phyloP scores from a whole-genome alignment of 1,140 invertebrate species.

The Phymorhynchus buccinoides region DNA sequence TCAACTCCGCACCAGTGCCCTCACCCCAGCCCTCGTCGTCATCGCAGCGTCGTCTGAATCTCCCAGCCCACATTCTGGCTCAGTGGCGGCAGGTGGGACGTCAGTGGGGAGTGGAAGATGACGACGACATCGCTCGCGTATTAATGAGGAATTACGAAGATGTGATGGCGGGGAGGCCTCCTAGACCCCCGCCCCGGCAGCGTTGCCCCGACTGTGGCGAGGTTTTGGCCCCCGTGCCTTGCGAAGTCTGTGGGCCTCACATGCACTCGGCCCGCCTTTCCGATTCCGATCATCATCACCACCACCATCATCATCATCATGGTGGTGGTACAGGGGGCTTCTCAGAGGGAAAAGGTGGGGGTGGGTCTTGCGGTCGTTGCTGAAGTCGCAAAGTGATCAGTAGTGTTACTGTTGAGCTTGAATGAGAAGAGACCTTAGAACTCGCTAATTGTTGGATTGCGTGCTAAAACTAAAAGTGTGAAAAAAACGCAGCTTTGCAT shows the following conservation, averaged over 20 bases:
- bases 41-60: neutral
- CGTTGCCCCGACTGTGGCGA: slow-evolving; percentile 23
- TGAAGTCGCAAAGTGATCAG: no score
- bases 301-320: neutral
- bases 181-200: neutral
- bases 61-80: neutral
- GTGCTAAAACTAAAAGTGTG: no score
- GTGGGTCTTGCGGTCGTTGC: neutral
- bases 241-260: slow-evolving; percentile 7
- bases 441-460: no score
- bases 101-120: slow-evolving; percentile 21
- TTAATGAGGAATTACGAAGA: slow-evolving; percentile 30
- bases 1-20: neutral
- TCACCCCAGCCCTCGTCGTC: neutral
- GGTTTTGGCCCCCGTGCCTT: neutral
- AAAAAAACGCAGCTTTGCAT: no score
- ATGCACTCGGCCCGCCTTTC: slow-evolving; percentile 6
- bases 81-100: slow-evolving; percentile 18
- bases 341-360: neutral
- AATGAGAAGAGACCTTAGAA: no score
- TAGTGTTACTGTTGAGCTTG: no score
- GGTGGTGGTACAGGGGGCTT: neutral
- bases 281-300: no score
- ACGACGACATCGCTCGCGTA: slow-evolving; percentile 26
- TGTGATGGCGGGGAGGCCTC: slow-evolving; percentile 5